phyloP scores from a whole-genome alignment of 2,113 vertebrate genomes.

The Cacatua alba region DNA sequence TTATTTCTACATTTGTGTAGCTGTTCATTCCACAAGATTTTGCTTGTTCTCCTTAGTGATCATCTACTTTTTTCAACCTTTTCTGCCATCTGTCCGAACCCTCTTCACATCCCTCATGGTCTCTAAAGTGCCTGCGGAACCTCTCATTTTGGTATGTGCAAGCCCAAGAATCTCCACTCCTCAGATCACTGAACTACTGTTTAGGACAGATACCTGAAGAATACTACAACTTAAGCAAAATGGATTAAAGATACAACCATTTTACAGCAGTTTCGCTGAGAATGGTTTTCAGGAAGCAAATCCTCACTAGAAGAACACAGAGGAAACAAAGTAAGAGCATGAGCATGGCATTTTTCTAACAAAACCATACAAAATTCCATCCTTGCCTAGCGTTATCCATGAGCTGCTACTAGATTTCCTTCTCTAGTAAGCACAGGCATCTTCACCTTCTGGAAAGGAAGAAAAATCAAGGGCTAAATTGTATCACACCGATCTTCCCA shows the following conservation, averaged over 20 bases:
- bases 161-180: not conserved
- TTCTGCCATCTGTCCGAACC: not conserved
- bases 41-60: not conserved
- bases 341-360: not conserved
- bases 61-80: not conserved
- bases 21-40: not conserved
- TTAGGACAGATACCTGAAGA: not conserved
- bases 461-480: not conserved
- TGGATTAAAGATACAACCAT: not conserved
- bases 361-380: not conserved
- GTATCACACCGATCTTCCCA: not conserved
- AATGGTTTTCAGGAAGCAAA: not conserved
- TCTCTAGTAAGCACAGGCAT: not conserved
- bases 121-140: not conserved
- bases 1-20: not conserved
- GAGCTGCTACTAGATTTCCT: not conserved
- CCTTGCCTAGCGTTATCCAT: not conserved
- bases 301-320: not conserved
- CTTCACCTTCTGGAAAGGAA: not conserved
- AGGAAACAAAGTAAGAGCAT: not conserved
- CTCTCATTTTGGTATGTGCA: not conserved
- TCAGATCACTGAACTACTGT: not conserved
- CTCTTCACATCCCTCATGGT: not conserved
- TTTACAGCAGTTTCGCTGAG: not conserved
- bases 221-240: not conserved